A percentile compares a stretch with the other conserved stretches of the same genome.
These are phyloP conservation scores for Cheilosia vernalis DNA, from an alignment of 2,888 invertebrate genomes.

Conservation along the genomic window DNA sequence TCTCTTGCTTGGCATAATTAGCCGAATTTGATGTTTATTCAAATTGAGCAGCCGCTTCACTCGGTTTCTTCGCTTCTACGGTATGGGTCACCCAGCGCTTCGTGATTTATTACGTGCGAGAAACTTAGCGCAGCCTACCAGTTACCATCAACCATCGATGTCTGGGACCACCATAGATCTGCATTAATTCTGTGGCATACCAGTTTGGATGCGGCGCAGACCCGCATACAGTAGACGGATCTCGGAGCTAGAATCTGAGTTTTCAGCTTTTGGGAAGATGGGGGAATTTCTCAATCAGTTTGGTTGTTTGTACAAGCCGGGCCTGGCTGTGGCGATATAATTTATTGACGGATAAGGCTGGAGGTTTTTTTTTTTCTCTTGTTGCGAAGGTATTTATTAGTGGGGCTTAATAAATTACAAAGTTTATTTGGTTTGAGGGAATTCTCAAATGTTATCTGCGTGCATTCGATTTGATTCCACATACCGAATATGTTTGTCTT, in stretches of 20 bases:
- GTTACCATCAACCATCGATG: constrained; percentile 36
- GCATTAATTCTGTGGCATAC: constrained; percentile 45
- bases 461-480: constrained; percentile 46
- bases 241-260: background rate
- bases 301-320: constrained; percentile 34
- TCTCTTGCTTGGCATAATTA: constrained; percentile 43
- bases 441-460: constrained; percentile 27
- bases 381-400: constrained; percentile 61
- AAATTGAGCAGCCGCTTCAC: constrained; percentile 22
- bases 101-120: constrained; percentile 65
- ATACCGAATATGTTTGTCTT: constrained; percentile 38
- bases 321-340: constrained; percentile 38
- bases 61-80: background rate
- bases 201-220: constrained; percentile 25
- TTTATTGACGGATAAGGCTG: constrained; percentile 52
- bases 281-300: constrained; percentile 42
- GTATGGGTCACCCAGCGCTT: background rate
- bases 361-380: constrained; percentile 15
- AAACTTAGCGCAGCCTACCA: constrained; percentile 36
- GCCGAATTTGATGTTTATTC: constrained; percentile 58
- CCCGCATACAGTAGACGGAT: constrained; percentile 38
- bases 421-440: constrained; percentile 68
- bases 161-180: constrained; percentile 54
- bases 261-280: constrained; percentile 2
- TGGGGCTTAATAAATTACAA: constrained; percentile 70